phyloP scores from a whole-genome alignment of 2,113 vertebrate genomes.

The Pachyramphus minor region DNA sequence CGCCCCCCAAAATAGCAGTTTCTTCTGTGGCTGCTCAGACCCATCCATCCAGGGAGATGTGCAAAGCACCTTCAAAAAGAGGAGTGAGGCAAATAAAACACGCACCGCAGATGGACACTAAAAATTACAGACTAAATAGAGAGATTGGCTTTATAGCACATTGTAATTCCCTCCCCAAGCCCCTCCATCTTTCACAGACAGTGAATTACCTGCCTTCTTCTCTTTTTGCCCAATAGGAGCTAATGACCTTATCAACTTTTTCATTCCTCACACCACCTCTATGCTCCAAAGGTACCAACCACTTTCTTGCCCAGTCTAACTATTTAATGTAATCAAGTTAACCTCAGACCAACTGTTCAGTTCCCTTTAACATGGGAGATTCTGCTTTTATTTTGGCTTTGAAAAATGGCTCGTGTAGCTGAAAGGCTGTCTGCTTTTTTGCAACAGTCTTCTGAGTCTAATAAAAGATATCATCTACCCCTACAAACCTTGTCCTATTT shows the following conservation, averaged over 20 bases:
- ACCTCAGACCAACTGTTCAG: neutral
- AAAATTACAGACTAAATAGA: neutral
- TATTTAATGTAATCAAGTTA: conserved; percentile 20
- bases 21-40: neutral
- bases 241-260: conserved; percentile 29
- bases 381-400: conserved; percentile 5
- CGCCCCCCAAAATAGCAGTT: neutral
- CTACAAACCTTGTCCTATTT: neutral
- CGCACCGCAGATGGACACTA: neutral
- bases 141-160: neutral
- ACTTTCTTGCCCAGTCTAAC: neutral
- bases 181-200: neutral
- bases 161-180: neutral
- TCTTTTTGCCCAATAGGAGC: neutral
- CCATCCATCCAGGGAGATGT: neutral
- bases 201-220: neutral
- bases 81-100: neutral
- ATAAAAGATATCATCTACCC: neutral
- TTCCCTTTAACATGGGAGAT: neutral
- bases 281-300: neutral
- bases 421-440: neutral
- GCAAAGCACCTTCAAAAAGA: neutral
- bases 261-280: neutral
- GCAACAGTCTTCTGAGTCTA: neutral
- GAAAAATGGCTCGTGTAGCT: neutral